Evolutionary conservation across 2,113 vertebrate species (phyloP).

Genomic region (Erythrocercus mccallii): DNA sequence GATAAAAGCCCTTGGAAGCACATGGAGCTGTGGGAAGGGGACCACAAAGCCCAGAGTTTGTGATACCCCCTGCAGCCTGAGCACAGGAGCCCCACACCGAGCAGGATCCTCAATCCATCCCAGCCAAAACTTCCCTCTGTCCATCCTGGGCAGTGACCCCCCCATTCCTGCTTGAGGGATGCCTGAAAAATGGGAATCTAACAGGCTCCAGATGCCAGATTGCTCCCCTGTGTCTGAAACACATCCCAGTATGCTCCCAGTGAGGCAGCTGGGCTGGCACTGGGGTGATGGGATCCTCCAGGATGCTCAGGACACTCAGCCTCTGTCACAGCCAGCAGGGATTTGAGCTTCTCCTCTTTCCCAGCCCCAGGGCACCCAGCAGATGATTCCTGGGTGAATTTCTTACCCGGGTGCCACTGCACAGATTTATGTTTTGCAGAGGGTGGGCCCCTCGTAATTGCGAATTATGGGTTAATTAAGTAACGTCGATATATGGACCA

Average conservation of each 20-base stretch:
- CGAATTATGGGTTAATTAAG: conserved; percentile 31
- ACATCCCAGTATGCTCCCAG: not conserved
- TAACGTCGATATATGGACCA: not conserved
- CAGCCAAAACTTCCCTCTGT: not conserved
- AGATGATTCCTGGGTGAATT: not conserved
- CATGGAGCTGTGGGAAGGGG: not conserved
- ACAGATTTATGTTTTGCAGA: not conserved
- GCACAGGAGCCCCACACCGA: no score
- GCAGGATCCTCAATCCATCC: not conserved
- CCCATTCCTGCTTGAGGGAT: not conserved
- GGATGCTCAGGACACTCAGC: not conserved
- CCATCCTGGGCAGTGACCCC: fast-evolving
- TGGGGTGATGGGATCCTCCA: not conserved
- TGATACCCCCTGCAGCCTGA: no score
- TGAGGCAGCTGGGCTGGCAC: not conserved
- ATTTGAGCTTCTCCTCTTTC: not conserved
- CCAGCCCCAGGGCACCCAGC: not conserved
- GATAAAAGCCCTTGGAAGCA: not conserved
- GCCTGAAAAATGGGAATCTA: not conserved
- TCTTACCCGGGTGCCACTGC: not conserved
- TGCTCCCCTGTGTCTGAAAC: fast-evolving
- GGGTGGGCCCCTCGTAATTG: not conserved
- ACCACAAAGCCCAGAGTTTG: not conserved
- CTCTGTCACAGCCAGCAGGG: fast-evolving
- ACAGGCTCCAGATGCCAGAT: not conserved